Evolutionary conservation across 2,113 vertebrate genomes (phyloP).

Genomic region (Aplodontia rufa): DNA sequence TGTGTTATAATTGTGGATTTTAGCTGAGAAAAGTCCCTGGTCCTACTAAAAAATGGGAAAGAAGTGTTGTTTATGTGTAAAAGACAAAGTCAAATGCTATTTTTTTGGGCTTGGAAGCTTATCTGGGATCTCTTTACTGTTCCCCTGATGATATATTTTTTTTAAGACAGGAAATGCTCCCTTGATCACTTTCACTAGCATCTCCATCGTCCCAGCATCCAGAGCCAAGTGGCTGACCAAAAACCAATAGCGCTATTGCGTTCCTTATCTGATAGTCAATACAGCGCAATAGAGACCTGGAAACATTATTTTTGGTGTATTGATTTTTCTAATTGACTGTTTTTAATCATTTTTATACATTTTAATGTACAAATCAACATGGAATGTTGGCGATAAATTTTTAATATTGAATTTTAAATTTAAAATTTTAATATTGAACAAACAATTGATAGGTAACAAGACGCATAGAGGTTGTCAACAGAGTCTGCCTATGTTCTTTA

Average conservation of each 20-base stretch:
- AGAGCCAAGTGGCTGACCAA: neutral
- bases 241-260: neutral
- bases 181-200: neutral
- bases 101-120: conserved; percentile 63
- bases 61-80: conserved; percentile 67
- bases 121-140: conserved; percentile 59
- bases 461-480: neutral
- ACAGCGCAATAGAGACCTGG: neutral
- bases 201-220: conserved; percentile 10
- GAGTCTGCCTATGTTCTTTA: conserved; percentile 4
- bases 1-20: conserved; percentile 72
- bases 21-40: conserved; percentile 69
- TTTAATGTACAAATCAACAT: conserved; percentile 16
- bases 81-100: conserved; percentile 38
- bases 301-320: conserved; percentile 4
- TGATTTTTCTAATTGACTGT: conserved; percentile 45
- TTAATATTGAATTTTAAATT: conserved; percentile 46
- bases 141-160: conserved; percentile 26
- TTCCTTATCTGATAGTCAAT: neutral
- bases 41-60: conserved; percentile 51
- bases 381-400: neutral
- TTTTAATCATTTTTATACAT: conserved; percentile 57
- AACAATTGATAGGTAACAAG: neutral
- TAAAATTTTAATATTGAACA: too few species aligned
- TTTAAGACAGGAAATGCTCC: conserved; percentile 52